A percentile compares a stretch with the other conserved stretches of the same genome.
phyloP scores from a whole-genome alignment of 2,888 invertebrate genomes.

The Drosophila buzzatii region DNA sequence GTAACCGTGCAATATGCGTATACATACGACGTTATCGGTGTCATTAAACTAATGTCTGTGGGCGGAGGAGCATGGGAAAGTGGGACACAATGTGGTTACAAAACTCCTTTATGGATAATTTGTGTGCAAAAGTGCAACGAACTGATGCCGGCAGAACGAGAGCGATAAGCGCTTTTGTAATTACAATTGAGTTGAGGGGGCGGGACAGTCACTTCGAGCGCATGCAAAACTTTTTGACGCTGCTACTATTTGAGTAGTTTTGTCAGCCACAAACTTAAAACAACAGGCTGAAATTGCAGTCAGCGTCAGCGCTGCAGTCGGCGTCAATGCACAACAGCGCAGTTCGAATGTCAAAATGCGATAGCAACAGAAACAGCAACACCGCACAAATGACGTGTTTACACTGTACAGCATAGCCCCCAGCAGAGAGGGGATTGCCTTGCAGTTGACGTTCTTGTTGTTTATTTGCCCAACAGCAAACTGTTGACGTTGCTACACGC shows the following conservation, averaged over 20 bases:
- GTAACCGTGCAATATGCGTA: conserved; percentile 38
- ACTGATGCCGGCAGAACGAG: conserved; percentile 49
- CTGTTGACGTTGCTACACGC: conserved; percentile 75
- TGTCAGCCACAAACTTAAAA: conserved; percentile 72
- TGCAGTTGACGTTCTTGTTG: conserved; percentile 45
- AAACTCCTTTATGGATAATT: conserved; percentile 62
- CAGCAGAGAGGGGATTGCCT: conserved; percentile 60
- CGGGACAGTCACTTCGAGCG: conserved; percentile 46
- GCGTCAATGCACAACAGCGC: conserved; percentile 16
- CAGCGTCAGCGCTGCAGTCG: conserved; percentile 30
- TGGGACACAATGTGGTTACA: conserved; percentile 49
- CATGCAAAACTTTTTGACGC: conserved; percentile 56
- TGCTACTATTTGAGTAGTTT: conserved; percentile 62
- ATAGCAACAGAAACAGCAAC: conserved; percentile 60
- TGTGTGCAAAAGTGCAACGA: conserved; percentile 67
- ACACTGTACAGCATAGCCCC: conserved; percentile 47
- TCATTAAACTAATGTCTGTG: conserved; percentile 43
- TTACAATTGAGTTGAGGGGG: conserved; percentile 57
- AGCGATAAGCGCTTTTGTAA: conserved; percentile 72
- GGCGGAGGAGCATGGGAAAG: conserved; percentile 30
- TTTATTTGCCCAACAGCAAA: conserved; percentile 67
- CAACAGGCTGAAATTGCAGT: conserved; percentile 42
- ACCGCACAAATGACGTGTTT: conserved; percentile 68
- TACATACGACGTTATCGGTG: conserved; percentile 38
- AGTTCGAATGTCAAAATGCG: conserved; percentile 64